These are phyloP conservation scores for Thamnophis elegans DNA, from an alignment of 2,797 vertebrate species.

Conservation along the genomic window DNA sequence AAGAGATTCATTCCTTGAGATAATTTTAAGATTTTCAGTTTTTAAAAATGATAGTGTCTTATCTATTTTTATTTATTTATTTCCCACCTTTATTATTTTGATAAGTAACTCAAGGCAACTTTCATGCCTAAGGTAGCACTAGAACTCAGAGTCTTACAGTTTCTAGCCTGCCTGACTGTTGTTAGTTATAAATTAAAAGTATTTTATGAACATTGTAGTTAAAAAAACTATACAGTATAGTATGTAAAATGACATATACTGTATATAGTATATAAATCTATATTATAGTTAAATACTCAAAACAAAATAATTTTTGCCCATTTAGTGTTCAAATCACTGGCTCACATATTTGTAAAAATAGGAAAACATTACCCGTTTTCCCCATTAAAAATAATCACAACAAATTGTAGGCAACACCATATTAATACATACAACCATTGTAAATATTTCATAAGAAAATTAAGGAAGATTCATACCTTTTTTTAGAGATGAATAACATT, in stretches of 20 bases:
- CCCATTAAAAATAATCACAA: background rate
- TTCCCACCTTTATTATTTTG: background rate
- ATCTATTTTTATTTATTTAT: background rate
- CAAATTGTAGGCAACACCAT: background rate
- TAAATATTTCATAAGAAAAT: background rate
- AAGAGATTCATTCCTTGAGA: background rate
- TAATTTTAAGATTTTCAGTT: background rate
- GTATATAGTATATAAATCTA: background rate
- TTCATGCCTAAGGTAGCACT: background rate
- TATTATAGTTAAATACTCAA: background rate
- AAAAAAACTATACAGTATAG: background rate
- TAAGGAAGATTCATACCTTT: background rate
- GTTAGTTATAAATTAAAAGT: background rate
- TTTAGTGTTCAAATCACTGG: background rate
- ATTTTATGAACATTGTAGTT: background rate
- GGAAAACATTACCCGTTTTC: background rate
- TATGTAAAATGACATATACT: background rate
- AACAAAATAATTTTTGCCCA: background rate
- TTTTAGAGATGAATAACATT: background rate
- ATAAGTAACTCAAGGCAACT: background rate
- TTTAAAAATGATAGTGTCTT: background rate
- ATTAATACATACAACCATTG: background rate
- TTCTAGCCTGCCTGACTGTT: background rate
- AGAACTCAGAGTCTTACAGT: background rate
- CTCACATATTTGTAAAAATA: background rate